Evolutionary conservation across 2,797 vertebrate species (phyloP), one percentile per base, ranked within the genome.

Genomic region (Fundulus diaphanus): DNA sequence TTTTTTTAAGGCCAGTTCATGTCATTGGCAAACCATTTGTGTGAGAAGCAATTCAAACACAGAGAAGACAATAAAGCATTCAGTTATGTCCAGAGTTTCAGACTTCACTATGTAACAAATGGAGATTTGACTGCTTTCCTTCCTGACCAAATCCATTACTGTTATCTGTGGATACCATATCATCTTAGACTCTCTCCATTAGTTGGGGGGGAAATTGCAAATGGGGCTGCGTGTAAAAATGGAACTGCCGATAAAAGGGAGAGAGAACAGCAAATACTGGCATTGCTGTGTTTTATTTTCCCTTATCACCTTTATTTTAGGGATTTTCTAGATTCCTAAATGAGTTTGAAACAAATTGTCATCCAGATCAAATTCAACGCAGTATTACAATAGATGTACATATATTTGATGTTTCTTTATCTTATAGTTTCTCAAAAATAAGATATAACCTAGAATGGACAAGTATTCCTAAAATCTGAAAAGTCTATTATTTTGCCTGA

Each of bases 11-110:
- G 13, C 63, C n/a, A 20, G 52, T 12, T 24, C 56, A 51, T 61
- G 33, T 76, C 68, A 73, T 65, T 68, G 70, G 70, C 56, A 77
- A 70, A 70, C 8, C 54, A 79, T 79, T 88, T 76, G 75, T 86
- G 65, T 1, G 3, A 72, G 71, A 83, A 85, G 82, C 72, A 7
- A 74, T 52, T 65, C 61, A 54, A 74, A 68, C n/a, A 24, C 37
- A 82, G 44, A 63, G 42, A 12, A 72, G 73, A 22, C 42, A 35
- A 52, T 22, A 54, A 27, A 72, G 63, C 65, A 76, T 77, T 77
- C 78, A 77, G 70, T 54, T 46, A 59, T 69, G 52, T 66, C 63
- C 70, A 72, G 3, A 7, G 68, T 79, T 82, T 73, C 70, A 65
- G 44, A 68, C 52, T 35, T 61, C 69, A 56, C 46, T 79, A 74